Percentiles rank a stretch among this genome's conserved stretches.
Evolutionary conservation across 2,888 invertebrate species (phyloP).

Genomic region (Mermis nigrescens): DNA sequence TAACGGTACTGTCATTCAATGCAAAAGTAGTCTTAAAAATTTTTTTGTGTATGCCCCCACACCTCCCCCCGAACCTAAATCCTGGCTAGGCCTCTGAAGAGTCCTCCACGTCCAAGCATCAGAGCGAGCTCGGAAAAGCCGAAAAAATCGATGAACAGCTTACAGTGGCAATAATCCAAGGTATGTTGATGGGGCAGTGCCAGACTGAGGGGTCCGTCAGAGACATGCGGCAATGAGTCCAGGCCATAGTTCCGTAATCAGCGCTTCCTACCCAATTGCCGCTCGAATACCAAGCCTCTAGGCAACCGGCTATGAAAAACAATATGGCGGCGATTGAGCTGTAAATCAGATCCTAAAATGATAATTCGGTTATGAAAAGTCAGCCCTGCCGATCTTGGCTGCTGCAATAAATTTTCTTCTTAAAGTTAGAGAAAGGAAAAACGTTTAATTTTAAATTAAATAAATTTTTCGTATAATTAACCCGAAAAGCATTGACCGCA

Average conservation of each 20-base stretch:
- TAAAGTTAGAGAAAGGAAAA: too few relatives aligned
- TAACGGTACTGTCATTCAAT: background rate
- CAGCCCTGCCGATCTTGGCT: too few relatives aligned
- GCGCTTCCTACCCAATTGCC: conserved; percentile 4
- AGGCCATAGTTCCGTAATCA: background rate
- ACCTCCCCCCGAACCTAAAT: too few relatives aligned
- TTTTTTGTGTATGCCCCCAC: too few relatives aligned
- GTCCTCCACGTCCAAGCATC: too few relatives aligned
- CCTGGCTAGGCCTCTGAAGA: too few relatives aligned
- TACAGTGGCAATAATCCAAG: conserved; percentile 11
- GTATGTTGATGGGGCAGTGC: background rate
- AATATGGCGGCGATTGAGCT: conserved; percentile 7
- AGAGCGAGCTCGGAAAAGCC: too few relatives aligned
- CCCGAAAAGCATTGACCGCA: too few relatives aligned
- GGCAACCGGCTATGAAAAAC: conserved; percentile 4
- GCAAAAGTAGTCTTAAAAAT: background rate
- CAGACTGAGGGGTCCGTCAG: background rate
- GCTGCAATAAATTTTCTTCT: too few relatives aligned
- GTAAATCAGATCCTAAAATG: conserved; percentile 11
- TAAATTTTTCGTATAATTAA: too few relatives aligned
- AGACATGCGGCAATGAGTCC: background rate
- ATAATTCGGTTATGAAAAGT: background rate
- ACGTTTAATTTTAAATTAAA: too few relatives aligned
- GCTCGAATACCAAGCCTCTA: conserved; percentile 9
- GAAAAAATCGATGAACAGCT: too few relatives aligned